Conservation (phyloP, 2,113 vertebrate species). For the Xyliphius kryptos region DNA sequence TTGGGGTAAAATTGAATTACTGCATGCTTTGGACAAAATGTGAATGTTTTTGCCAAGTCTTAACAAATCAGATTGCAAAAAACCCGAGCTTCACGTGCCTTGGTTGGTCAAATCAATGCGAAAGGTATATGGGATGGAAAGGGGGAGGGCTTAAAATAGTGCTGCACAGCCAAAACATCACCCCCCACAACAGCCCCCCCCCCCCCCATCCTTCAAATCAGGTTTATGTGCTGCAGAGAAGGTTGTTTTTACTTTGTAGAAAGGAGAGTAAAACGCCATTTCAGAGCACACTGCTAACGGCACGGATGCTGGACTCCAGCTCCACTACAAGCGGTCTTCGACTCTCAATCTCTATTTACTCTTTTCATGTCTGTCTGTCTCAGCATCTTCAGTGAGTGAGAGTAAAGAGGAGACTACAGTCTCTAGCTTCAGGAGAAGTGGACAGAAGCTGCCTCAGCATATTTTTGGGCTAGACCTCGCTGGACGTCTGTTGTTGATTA, state of each 20-base stretch:
- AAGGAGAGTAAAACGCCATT: slow-evolving; percentile 61
- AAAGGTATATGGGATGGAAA: slow-evolving; percentile 37
- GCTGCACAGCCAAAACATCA: slow-evolving; percentile 49
- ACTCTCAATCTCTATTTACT: slow-evolving; percentile 39
- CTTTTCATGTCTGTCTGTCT: slow-evolving; percentile 47
- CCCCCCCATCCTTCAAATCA: slow-evolving; percentile 64
- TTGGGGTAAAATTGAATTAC: slow-evolving; percentile 49
- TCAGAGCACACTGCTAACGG: slow-evolving; percentile 54
- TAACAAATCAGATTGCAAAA: slow-evolving; percentile 39
- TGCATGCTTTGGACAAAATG: slow-evolving; percentile 27
- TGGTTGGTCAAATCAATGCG: slow-evolving; percentile 60
- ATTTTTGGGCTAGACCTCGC: slow-evolving; percentile 29
- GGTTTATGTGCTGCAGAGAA: slow-evolving; percentile 63
- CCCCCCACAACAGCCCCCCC: slow-evolving; percentile 51
- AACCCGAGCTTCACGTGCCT: slow-evolving; percentile 62
- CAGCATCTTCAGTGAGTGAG: slow-evolving; percentile 14
- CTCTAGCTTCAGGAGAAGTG: slow-evolving; percentile 18
- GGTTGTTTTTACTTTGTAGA: slow-evolving; percentile 63
- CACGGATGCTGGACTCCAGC: slow-evolving; percentile 39
- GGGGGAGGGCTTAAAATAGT: slow-evolving; percentile 48
- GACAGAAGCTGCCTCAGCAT: slow-evolving; percentile 15
- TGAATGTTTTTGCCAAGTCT: slow-evolving; percentile 20
- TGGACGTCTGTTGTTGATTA: slow-evolving; percentile 5
- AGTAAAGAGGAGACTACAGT: slow-evolving; percentile 17
- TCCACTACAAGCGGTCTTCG: slow-evolving; percentile 27